Evolutionary conservation across 2,113 vertebrate genomes (phyloP).

Genomic region (Tyto alba): DNA sequence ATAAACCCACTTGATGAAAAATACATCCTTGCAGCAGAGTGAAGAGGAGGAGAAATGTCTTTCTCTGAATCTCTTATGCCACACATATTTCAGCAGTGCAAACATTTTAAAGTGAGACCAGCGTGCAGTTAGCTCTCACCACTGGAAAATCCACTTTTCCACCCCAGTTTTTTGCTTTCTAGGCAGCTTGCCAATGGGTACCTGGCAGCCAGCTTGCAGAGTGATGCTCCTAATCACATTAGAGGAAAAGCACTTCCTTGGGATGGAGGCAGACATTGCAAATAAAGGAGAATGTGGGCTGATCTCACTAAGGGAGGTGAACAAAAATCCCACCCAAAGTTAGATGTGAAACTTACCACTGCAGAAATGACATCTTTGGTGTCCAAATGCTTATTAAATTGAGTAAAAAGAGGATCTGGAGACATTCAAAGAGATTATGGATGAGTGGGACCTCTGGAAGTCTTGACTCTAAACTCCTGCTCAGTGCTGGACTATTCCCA

Average conservation of each 20-base stretch:
- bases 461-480: background rate
- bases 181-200: background rate
- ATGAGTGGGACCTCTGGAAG: background rate
- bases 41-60: background rate
- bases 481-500: background rate
- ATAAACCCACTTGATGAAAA: background rate
- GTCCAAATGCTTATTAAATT: background rate
- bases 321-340: background rate
- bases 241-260: background rate
- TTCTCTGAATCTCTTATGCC: background rate
- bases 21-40: background rate
- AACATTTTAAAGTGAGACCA: background rate
- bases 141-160: constrained; percentile 47
- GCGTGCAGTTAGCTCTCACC: background rate
- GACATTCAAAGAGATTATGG: background rate
- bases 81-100: background rate
- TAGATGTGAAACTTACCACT: background rate
- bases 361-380: background rate
- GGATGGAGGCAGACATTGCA: background rate
- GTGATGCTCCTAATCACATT: background rate
- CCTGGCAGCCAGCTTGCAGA: background rate
- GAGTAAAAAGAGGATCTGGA: background rate
- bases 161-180: constrained; percentile 2
- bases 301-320: background rate
- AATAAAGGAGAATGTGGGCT: background rate